phyloP scores from a whole-genome alignment of 2,797 vertebrate species.

The Pteronotus mesoamericanus region DNA sequence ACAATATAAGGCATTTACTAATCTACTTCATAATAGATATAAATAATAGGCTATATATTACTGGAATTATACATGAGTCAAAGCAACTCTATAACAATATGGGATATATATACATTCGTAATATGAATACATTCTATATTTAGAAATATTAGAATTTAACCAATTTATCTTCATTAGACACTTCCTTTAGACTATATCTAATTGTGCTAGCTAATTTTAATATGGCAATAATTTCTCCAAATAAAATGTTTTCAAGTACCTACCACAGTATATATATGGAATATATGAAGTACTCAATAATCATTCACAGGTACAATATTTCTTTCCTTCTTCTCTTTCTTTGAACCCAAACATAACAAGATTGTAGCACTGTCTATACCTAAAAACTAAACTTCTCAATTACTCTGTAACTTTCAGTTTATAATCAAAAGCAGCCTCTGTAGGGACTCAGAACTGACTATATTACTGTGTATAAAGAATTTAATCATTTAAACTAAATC shows the following conservation, averaged over 20 bases:
- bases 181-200: conserved; percentile 2
- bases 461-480: not conserved
- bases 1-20: conserved; percentile 30
- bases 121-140: not conserved
- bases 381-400: not conserved
- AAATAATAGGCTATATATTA: not conserved
- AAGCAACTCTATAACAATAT: not conserved
- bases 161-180: not conserved
- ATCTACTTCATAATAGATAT: conserved; percentile 12
- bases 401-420: conserved; percentile 3
- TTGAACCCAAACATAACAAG: conserved; percentile 33
- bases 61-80: not conserved
- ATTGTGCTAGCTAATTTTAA: not conserved
- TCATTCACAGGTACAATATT: not conserved
- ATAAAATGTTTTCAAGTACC: conserved; percentile 18
- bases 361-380: not conserved
- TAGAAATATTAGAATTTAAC: not conserved
- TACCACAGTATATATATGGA: not conserved
- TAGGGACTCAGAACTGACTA: not conserved
- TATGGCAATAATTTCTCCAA: conserved; percentile 11
- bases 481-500: conserved; percentile 6
- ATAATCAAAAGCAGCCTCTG: not conserved
- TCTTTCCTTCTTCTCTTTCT: conserved; percentile 31
- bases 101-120: not conserved
- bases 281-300: not conserved